Evolutionary conservation across 2,797 vertebrate species (phyloP).

Genomic region (Chloroceryle inda): DNA sequence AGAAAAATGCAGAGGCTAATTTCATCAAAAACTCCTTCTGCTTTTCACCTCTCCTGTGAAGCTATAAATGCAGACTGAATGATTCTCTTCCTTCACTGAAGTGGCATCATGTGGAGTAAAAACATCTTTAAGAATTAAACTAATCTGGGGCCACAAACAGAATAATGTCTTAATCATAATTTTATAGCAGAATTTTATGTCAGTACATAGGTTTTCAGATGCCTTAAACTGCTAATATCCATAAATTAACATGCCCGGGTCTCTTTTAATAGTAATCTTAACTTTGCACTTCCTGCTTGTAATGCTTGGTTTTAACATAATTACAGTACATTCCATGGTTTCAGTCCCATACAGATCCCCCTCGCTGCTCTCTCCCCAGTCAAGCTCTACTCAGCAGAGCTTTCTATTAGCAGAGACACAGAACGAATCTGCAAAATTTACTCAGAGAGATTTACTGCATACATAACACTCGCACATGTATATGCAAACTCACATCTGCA

Average conservation of each 20-base stretch:
- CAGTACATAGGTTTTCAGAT: background rate
- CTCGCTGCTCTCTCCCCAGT: background rate
- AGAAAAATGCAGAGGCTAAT: background rate
- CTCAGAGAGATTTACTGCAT: background rate
- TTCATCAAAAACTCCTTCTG: background rate
- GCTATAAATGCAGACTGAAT: background rate
- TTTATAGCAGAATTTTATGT: slow-evolving; percentile 19
- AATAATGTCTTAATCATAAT: background rate
- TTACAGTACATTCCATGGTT: background rate
- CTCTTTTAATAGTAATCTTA: slow-evolving; percentile 50
- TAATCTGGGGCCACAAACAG: slow-evolving; percentile 32
- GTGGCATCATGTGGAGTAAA: background rate
- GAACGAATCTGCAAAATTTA: slow-evolving; percentile 18
- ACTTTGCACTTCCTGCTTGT: slow-evolving; percentile 16
- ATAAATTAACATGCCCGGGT: slow-evolving; percentile 19
- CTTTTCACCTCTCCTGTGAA: background rate
- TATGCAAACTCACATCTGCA: slow-evolving; percentile 33
- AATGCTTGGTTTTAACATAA: slow-evolving; percentile 23
- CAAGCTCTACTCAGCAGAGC: background rate
- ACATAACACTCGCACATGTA: background rate
- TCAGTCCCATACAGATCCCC: background rate
- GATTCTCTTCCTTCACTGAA: background rate
- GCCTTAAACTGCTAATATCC: slow-evolving; percentile 49
- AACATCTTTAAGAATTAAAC: background rate
- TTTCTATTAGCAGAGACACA: background rate